A percentile compares a stretch with the other conserved stretches of the same genome.
phyloP scores from a whole-genome alignment of 2,888 invertebrate genomes.

The Muschampia plurimacula region DNA sequence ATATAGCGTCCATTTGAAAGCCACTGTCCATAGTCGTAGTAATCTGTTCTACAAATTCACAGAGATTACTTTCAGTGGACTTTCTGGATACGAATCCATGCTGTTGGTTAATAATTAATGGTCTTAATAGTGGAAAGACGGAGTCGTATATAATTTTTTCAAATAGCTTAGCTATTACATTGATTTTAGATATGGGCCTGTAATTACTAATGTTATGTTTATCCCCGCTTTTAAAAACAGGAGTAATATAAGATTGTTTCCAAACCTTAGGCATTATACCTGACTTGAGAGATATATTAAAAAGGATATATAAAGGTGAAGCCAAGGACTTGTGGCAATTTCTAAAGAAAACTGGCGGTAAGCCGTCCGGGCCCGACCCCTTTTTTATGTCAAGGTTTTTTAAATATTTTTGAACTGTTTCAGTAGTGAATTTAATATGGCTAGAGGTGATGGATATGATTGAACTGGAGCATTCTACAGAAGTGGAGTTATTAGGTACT shows the following conservation, averaged over 20 bases:
- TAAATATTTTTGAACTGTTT: not conserved
- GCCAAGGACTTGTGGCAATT: not conserved
- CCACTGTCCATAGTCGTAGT: not conserved
- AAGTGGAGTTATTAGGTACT: not conserved
- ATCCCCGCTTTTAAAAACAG: not conserved
- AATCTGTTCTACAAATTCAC: not conserved
- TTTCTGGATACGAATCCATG: not conserved
- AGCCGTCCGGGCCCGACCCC: not conserved
- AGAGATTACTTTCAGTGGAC: not conserved
- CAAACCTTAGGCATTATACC: not conserved
- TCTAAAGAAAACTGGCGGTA: not conserved
- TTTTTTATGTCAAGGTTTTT: not conserved
- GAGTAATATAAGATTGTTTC: slow-evolving; percentile 4
- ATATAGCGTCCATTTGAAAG: not conserved
- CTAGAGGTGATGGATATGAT: not conserved
- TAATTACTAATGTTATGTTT: not conserved
- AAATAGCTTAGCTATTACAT: not conserved
- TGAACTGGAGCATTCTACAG: not conserved
- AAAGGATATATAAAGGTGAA: not conserved
- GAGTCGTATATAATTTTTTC: slow-evolving; percentile 4
- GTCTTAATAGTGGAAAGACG: not conserved
- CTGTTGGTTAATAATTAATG: not conserved
- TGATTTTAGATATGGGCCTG: not conserved
- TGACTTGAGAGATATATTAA: not conserved
- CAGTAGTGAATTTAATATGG: not conserved